Base-by-base conservation (phyloP, 1,140 invertebrate species). In the Spodoptera frugiperda region DNA sequence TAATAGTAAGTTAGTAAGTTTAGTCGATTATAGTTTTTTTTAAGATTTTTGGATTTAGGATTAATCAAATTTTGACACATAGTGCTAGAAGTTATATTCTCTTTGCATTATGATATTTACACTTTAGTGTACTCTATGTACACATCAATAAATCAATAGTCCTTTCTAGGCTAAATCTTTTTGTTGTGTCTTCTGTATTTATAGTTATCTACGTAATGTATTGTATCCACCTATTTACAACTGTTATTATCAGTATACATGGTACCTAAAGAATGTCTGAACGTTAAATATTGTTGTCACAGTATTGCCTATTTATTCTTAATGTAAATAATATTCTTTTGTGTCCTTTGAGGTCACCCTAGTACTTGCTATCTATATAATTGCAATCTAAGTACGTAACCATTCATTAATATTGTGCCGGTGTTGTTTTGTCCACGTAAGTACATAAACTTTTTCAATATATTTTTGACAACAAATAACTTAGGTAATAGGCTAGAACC, bases 251-350 rank as follows among this genome's bases (percentile, higher is more conserved):
- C 59, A 63, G 33, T 44, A 10, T 44, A 63, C 33, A 15, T 44
- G 10, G 30, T 61, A 61, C 10, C 2, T 10, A 39, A 39, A 9
- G 10, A 14, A 33, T 59, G 57, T 17, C 33, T 44, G 1, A 3
- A n/a, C n/a, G 1, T 0, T 39, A 46, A 44, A 9, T 63, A 12
- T 44, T 44, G n/a, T 63, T 63, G 10, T n/a, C 6, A 55, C 53
- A 21, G 9, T 8, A 39, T 21, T 21, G 2, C n/a, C 4, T 61
- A 61, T 63, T 63, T 44, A 3, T 19, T 44, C 44, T 61, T 15
- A 63, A 46, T 63, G 59, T 44, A 63, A 63, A 44, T 44, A 63
- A 63, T 19, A 44, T 44, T 63, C 59, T 63, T 46, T 63, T 63
- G 59, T 61, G 59, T 14, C 1, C 11, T 63, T 19, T 15, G 6